Evolutionary conservation across 2,888 invertebrate species (phyloP), one percentile per base, ranked within the genome.

Genomic region (Lasioglossum calceatum): DNA sequence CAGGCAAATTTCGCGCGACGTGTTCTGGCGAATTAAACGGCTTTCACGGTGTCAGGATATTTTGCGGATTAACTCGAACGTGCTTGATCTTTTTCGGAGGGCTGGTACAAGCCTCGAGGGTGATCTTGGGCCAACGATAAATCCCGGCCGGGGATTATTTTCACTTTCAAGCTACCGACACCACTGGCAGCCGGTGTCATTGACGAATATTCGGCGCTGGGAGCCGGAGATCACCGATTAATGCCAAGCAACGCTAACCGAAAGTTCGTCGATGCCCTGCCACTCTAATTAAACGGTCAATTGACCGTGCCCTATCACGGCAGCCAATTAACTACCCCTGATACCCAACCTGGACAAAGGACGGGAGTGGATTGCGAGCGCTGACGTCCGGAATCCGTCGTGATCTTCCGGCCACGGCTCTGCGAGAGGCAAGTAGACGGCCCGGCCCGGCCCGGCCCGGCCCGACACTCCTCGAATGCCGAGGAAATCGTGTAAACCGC

Each of bases 211-310:
- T 79, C 54, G 67, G 47, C 54, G 76, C 67, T 3, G n/a, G 23
- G 3, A 27, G 19, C 58, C 16, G 71, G 61, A 70, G 72, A 72
- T 79, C 76, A 73, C 75, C 85, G 85, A 85, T 84, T 85, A 85
- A 79, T 84, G 79, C 67, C 85, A 42, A 67, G 77, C 85, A 77
- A 79, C 77, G 77, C 67, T 36, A 32, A 36, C 73, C 85, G 85
- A 85, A 86, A 86, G 85, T 86, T 81, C 86, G 76, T 81, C 86
- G 86, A 78, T 72, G 64, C 54, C 78, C 78, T 74, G 77, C 77
- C 79, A 85, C 88, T 76, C 85, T 87, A 85, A 84, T 87, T 84
- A 85, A 82, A 88, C 79, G 85, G 64, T 80, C 82, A 87, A 87
- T 87, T 87, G 86, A 75, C 82, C 86, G 44, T 79, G 16, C 79